Evolutionary conservation across 1,140 invertebrate genomes (phyloP).

Genomic region (Aleiodes sp.): DNA sequence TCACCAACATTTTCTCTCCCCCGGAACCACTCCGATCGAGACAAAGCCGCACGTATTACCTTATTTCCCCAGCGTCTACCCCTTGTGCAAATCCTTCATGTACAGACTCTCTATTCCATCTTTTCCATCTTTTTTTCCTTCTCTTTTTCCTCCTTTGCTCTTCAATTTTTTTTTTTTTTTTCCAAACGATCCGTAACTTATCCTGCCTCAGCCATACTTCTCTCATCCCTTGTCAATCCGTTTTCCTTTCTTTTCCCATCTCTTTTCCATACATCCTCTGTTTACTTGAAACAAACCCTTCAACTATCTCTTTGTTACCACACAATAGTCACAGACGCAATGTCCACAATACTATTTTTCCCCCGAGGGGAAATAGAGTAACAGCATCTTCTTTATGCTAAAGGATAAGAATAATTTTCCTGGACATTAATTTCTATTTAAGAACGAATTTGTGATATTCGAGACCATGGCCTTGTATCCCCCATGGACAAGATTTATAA

Average conservation of each 20-base stretch:
- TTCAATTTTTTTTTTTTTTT: constrained; percentile 10
- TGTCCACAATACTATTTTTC: background rate
- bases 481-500: too few relatives aligned
- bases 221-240: constrained; percentile 6
- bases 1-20: constrained; percentile 6
- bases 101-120: constrained; percentile 31
- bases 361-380: background rate
- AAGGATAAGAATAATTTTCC: background rate
- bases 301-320: constrained; percentile 5
- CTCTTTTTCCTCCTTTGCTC: background rate
- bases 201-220: constrained; percentile 11
- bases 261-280: constrained; percentile 27
- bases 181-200: background rate
- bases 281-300: constrained; percentile 34
- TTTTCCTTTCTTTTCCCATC: background rate
- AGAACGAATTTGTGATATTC: too few relatives aligned
- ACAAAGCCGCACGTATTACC: constrained; percentile 55
- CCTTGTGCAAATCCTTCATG: constrained; percentile 52
- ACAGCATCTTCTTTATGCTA: background rate
- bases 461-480: too few relatives aligned
- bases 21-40: constrained; percentile 44
- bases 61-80: constrained; percentile 54
- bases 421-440: too few relatives aligned
- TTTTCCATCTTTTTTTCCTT: background rate
- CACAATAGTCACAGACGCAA: constrained; percentile 1